Evolutionary conservation across 2,797 vertebrate species (phyloP), one percentile per base, ranked within the genome.

Genomic region (Myripristis jacobus): DNA sequence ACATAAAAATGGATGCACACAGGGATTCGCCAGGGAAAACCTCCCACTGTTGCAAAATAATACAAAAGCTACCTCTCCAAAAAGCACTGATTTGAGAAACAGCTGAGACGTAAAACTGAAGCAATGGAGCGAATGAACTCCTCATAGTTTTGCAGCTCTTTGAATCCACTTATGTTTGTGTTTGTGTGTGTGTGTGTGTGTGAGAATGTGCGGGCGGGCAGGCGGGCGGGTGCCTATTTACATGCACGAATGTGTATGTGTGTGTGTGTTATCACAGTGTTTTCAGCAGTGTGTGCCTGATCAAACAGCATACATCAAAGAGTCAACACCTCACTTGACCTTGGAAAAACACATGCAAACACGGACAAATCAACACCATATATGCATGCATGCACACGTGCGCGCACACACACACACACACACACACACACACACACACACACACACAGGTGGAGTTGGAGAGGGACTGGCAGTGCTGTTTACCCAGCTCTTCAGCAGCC

Each of bases 301-400:
- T 87, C 87, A 90, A 92, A 93, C 87, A 88, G 55, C 10, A 48
- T 73, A 72, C 78, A 89, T 74, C 66, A 82, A 78, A 85, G 80
- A 84, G 86, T 91, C 84, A 89, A 88, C 75, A 86, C 75, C 69
- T 84, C 84, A 77, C 63, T 74, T 34, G 21, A 77, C 84, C 75
- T 80, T 70, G 71, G 77, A 88, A 84, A 77, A 82, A 77, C 84
- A 81, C 79, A 71, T 47, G 64, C 70, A 77, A 82, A 86, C 76
- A 82, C 31, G n/a, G 1, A 52, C 1, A 47, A 38, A 61, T 72
- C 70, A 54, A 60, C 55, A 76, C 73, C 0, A 6, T 6, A 29
- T 29, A 29, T 29, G 27, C 27, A 29, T 6, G 27, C 27, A 29
- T 29, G 27, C 27, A 6, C 27, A 29, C 27, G 27, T 6, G 4